phyloP scores from a whole-genome alignment of 2,797 vertebrate genomes.

The Neostethus bicornis region DNA sequence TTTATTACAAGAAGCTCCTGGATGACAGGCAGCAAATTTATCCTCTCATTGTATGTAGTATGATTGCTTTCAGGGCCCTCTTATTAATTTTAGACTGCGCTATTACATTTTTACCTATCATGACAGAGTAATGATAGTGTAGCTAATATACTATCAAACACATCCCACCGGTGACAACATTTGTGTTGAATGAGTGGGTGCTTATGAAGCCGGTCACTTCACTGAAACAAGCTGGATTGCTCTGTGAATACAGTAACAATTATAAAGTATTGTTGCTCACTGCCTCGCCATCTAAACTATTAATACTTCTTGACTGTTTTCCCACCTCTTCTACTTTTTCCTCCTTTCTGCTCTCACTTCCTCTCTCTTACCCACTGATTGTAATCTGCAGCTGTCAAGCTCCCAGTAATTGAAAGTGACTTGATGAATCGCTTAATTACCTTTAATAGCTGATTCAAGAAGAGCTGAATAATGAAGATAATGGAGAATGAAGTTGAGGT shows the following conservation, averaged over 20 bases:
- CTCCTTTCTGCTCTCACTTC: conserved; percentile 45
- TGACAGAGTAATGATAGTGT: conserved; percentile 52
- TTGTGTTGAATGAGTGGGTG: conserved; percentile 48
- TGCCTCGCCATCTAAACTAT: conserved; percentile 21
- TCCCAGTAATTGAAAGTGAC: conserved; percentile 93
- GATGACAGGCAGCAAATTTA: conserved; percentile 43
- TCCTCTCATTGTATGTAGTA: conserved; percentile 11
- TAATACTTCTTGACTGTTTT: conserved; percentile 30
- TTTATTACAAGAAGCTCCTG: conserved; percentile 47
- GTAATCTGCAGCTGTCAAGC: conserved; percentile 90
- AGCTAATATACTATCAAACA: conserved; percentile 36
- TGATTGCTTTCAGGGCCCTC: conserved; percentile 22
- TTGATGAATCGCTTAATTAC: conserved; percentile 97
- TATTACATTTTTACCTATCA: conserved; percentile 30
- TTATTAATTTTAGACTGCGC: conserved; percentile 44
- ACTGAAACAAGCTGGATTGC: conserved; percentile 13
- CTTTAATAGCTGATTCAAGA: conserved; percentile 90
- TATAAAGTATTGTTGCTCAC: conserved; percentile 20
- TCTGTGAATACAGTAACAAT: conserved; percentile 16
- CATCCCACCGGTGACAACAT: conserved; percentile 32
- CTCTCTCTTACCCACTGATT: conserved; percentile 79
- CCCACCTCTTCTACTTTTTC: conserved; percentile 42
- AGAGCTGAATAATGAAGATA: conserved; percentile 90
- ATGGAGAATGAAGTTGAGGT: conserved; percentile 79
- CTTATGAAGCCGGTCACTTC: conserved; percentile 43